Conservation (phyloP, 2,888 invertebrate species). For the Dynastes tityus region DNA sequence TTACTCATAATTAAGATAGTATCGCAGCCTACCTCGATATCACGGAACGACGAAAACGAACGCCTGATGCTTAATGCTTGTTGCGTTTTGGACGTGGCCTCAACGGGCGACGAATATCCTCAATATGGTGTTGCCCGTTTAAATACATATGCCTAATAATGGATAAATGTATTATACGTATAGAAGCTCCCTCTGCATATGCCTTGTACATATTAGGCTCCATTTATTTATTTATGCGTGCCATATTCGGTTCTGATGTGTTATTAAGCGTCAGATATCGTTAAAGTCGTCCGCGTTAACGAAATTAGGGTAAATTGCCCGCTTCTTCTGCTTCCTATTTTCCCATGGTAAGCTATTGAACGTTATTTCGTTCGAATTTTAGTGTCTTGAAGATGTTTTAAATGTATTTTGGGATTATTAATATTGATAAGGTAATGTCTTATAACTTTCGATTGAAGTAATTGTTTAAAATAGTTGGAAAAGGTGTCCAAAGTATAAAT, state of each 20-base stretch:
- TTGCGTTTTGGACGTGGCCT: background rate
- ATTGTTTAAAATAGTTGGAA: too few relatives aligned
- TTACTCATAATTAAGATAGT: conserved; percentile 71
- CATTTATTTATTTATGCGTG: conserved; percentile 24
- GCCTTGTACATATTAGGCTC: background rate
- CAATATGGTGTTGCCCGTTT: conserved; percentile 65
- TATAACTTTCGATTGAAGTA: too few relatives aligned
- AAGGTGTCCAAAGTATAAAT: too few relatives aligned
- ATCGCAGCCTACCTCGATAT: conserved; percentile 64
- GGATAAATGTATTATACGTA: background rate
- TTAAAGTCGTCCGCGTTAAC: conserved; percentile 53
- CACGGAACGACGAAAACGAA: conserved; percentile 63
- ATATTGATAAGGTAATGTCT: too few relatives aligned
- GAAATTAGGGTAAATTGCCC: conserved; percentile 50
- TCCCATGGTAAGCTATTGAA: background rate
- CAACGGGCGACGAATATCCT: conserved; percentile 64
- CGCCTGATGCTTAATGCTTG: conserved; percentile 19
- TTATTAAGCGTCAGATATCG: conserved; percentile 22
- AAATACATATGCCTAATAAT: conserved; percentile 9
- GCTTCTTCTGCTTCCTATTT: conserved; percentile 26
- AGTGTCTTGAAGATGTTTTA: too few relatives aligned
- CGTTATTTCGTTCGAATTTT: too few relatives aligned
- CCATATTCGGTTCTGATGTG: background rate
- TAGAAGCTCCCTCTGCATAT: background rate
- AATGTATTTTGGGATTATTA: too few relatives aligned